Conservation (phyloP, 2,888 invertebrate species). For the Morpho achilles region DNA sequence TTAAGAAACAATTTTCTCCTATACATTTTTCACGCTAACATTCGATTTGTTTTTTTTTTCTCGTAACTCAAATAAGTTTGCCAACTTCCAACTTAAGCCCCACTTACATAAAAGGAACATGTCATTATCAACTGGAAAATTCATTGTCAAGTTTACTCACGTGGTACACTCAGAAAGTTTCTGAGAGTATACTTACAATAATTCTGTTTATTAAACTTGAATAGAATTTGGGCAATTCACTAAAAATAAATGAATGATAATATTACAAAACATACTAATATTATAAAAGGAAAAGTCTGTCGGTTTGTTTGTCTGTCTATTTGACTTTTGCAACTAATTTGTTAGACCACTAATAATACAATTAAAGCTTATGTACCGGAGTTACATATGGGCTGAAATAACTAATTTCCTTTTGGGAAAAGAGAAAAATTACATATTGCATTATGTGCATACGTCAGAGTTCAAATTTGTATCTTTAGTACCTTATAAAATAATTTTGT, state of each 20-base stretch:
- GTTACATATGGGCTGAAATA: no score
- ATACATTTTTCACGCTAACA: background rate
- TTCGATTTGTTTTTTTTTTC: background rate
- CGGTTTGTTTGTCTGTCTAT: no score
- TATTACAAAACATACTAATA: no score
- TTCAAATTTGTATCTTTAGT: no score
- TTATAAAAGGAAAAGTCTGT: conserved; percentile 1
- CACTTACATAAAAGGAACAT: conserved; percentile 25
- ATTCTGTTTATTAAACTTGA: conserved; percentile 46
- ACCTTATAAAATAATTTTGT: no score
- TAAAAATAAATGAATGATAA: conserved; percentile 24
- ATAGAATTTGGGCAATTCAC: conserved; percentile 50
- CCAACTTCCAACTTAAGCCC: conserved; percentile 21
- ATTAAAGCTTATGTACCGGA: no score
- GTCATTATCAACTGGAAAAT: conserved; percentile 27
- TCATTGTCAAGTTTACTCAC: conserved; percentile 51
- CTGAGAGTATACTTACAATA: conserved; percentile 48
- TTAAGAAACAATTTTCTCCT: no score
- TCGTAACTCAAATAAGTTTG: conserved; percentile 26
- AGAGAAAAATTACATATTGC: no score
- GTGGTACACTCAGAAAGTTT: conserved; percentile 45
- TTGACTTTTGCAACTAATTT: no score
- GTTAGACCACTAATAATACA: no score
- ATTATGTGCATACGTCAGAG: no score
- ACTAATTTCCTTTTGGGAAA: no score